These are phyloP conservation scores for Xenopus laevis DNA, from an alignment of 2,113 vertebrate genomes.

Conservation along the genomic window DNA sequence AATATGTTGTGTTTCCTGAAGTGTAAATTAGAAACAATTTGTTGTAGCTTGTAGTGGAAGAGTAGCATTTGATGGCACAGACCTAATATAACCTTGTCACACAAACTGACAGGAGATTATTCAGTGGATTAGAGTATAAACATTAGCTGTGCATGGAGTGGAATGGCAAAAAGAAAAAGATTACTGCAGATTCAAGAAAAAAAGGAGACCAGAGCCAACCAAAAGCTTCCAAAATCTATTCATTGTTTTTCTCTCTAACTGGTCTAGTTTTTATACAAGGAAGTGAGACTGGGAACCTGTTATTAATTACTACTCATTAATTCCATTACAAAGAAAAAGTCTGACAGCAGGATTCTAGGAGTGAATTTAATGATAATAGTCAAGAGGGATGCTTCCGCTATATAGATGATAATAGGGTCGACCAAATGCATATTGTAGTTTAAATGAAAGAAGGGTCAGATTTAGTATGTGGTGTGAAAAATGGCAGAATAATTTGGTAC, in stretches of 20 bases:
- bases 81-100: conserved; percentile 75
- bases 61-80: conserved; percentile 68
- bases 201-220: conserved; percentile 5
- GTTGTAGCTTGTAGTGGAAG: conserved; percentile 55
- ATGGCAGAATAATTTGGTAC: too few species aligned
- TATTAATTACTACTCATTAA: conserved; percentile 18
- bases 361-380: too few species aligned
- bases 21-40: conserved; percentile 48
- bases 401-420: too few species aligned
- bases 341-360: neutral
- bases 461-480: too few species aligned
- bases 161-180: conserved; percentile 62
- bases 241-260: conserved; percentile 24
- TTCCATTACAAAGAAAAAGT: neutral
- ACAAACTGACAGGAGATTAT: conserved; percentile 74
- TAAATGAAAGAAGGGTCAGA: too few species aligned
- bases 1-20: conserved; percentile 40
- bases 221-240: conserved; percentile 19
- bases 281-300: neutral
- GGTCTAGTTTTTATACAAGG: conserved; percentile 2
- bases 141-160: conserved; percentile 67
- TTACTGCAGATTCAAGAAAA: conserved; percentile 23
- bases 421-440: too few species aligned
- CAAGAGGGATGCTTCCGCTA: too few species aligned
- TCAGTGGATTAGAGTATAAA: conserved; percentile 71